Base-by-base conservation (phyloP, 2,113 vertebrate genomes). In the Psittacula cyanocephala region DNA sequence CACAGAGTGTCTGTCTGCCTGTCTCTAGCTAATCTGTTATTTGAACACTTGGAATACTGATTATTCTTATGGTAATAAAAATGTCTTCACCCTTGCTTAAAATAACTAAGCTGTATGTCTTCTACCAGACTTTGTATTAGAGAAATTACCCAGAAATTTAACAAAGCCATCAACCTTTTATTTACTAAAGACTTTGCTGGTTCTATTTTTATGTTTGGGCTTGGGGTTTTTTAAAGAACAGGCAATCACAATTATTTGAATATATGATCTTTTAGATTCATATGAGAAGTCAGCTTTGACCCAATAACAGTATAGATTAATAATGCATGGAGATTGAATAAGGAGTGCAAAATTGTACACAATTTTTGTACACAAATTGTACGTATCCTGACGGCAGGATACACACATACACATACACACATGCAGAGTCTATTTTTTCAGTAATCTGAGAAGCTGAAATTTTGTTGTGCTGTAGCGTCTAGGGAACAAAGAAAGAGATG, bases 391-490 rank as follows among this genome's bases (percentile, higher is more conserved):
- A 43, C 4, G 1, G 10, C 20, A 29, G 57, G 17, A 33, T 65
- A 9, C 69, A 13, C n/a, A 12, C 49, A 11, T 8, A 11, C 44
- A 24, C 28, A 8, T 20, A 16, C 52, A 14, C 57, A 24, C 63
- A 9, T 15, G 22, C 16, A 17, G 31, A 92, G 22, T 35, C 72
- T 94, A 50, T 63, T 91, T 93, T 69, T 78, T 65, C 50, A 71
- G 91, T 90, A 96, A 91, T 78, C 62, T 59, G 85, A 97, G 95
- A 87, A 81, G 77, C 52, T 92, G 67, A 76, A 92, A 79, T 94
- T 83, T 64, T 84, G 75, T 81, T 94, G 70, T 79, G 70, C 57
- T 81, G 24, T 69, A 60, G 37, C 11, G 1, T 65, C 47, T 63
- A 3, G 0, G 53, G 62, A 22, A 27, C 62, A 84, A 88, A 76